These are phyloP conservation scores for Cavia porcellus DNA, from an alignment of 2,113 vertebrate species.

Conservation along the genomic window DNA sequence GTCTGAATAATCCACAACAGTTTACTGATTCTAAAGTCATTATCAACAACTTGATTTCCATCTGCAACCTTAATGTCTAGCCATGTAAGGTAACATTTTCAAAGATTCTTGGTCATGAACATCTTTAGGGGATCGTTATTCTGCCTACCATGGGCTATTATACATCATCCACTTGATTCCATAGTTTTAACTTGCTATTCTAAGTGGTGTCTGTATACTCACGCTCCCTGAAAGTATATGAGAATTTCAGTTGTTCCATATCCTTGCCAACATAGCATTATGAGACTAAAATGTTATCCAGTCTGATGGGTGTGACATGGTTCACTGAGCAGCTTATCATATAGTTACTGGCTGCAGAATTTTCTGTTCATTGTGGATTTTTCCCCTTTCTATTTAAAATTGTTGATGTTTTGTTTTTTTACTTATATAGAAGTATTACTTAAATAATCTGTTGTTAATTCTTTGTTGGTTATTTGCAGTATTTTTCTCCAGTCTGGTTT, in stretches of 20 bases:
- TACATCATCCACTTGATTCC: not conserved
- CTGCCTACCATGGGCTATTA: not conserved
- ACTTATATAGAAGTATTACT: conserved; percentile 49
- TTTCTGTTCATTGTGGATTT: conserved; percentile 47
- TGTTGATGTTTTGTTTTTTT: conserved; percentile 57
- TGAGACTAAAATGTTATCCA: conserved; percentile 9
- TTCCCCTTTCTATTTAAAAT: conserved; percentile 22
- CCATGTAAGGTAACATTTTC: not conserved
- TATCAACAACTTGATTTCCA: conserved; percentile 26
- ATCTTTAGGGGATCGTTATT: not conserved
- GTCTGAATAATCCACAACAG: not conserved
- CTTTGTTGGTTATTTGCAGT: conserved; percentile 32
- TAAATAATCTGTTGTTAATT: conserved; percentile 47
- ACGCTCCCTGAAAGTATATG: not conserved
- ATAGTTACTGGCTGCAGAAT: conserved; percentile 17
- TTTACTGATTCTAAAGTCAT: not conserved
- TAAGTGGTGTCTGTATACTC: not conserved
- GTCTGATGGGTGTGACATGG: not conserved
- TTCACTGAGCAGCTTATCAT: conserved; percentile 15
- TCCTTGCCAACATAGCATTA: conserved; percentile 44
- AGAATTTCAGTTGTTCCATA: not conserved
- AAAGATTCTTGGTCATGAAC: not conserved
- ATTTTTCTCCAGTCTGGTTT: conserved; percentile 9
- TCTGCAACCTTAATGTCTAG: not conserved
- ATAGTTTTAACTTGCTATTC: conserved; percentile 31